Conservation (phyloP, 1,140 invertebrate species). For the Drosophila varians region DNA sequence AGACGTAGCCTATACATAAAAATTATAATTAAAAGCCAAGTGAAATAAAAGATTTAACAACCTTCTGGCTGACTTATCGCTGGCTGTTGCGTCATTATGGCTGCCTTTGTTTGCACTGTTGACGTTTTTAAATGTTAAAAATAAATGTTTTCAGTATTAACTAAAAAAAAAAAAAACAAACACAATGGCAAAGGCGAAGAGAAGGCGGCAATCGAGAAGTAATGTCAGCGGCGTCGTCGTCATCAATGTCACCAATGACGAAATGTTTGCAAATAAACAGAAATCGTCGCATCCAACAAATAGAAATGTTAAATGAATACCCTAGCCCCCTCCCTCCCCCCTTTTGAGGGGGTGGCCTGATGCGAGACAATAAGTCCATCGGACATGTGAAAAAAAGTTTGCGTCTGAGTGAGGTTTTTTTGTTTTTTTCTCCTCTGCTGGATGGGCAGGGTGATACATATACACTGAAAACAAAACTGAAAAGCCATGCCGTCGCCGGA, state of each 20-base stretch:
- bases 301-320: slow-evolving; percentile 74
- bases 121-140: slow-evolving; percentile 52
- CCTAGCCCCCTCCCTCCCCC: neutral
- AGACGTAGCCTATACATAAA: no score
- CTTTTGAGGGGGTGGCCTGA: neutral
- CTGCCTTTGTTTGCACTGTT: slow-evolving; percentile 28
- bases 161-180: slow-evolving; percentile 18
- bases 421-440: neutral
- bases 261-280: slow-evolving; percentile 73
- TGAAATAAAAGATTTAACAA: slow-evolving; percentile 22
- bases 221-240: slow-evolving; percentile 19
- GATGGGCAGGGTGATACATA: slow-evolving; percentile 25
- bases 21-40: slow-evolving; percentile 13
- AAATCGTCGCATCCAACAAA: slow-evolving; percentile 54
- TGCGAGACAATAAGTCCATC: slow-evolving; percentile 60
- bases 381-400: slow-evolving; percentile 69
- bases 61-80: slow-evolving; percentile 7
- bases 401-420: slow-evolving; percentile 69
- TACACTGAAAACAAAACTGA: slow-evolving; percentile 18
- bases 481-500: slow-evolving; percentile 59
- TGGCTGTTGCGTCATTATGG: slow-evolving; percentile 31
- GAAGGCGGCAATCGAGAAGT: slow-evolving; percentile 7
- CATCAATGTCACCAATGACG: slow-evolving; percentile 74
- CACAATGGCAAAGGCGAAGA: slow-evolving; percentile 39
- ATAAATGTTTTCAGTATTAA: slow-evolving; percentile 54